phyloP scores from a whole-genome alignment of 2,113 vertebrate species.

The Microtus pennsylvanicus region DNA sequence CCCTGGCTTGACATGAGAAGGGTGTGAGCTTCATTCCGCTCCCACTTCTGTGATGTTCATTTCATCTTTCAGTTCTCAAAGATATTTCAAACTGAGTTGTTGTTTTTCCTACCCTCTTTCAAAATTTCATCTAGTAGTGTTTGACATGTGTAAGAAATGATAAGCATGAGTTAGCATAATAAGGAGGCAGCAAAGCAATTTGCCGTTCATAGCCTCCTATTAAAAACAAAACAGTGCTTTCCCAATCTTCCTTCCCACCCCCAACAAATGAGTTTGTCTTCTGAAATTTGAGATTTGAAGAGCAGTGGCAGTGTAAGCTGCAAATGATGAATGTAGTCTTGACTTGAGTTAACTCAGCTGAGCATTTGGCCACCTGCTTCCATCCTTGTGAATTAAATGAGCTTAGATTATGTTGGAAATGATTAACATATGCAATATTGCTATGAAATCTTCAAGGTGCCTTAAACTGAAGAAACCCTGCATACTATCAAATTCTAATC shows the following conservation, averaged over 20 bases:
- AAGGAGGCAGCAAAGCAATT: slow-evolving; percentile 63
- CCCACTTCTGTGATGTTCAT: slow-evolving; percentile 48
- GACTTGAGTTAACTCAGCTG: neutral
- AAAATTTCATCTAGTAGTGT: slow-evolving; percentile 63
- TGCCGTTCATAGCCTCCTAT: slow-evolving; percentile 48
- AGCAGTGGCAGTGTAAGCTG: neutral
- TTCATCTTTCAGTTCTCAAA: slow-evolving; percentile 69
- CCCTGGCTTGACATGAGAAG: slow-evolving; percentile 58
- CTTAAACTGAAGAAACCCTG: neutral
- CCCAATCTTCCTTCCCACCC: neutral
- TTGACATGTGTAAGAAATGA: slow-evolving; percentile 68
- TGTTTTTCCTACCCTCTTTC: slow-evolving; percentile 52
- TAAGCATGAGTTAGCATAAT: slow-evolving; percentile 55
- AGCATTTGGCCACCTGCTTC: neutral
- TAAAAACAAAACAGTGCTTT: slow-evolving; percentile 38
- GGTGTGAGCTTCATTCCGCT: slow-evolving; percentile 22
- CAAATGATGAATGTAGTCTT: neutral
- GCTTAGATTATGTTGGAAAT: neutral
- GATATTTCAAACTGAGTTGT: slow-evolving; percentile 58
- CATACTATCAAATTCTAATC: neutral
- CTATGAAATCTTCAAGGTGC: neutral
- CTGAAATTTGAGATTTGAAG: slow-evolving; percentile 50
- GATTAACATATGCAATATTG: neutral
- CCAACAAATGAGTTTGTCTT: slow-evolving; percentile 35
- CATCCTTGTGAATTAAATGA: slow-evolving; percentile 2